Conservation (phyloP, 1,140 invertebrate genomes). For the Asbolus verrucosus region DNA sequence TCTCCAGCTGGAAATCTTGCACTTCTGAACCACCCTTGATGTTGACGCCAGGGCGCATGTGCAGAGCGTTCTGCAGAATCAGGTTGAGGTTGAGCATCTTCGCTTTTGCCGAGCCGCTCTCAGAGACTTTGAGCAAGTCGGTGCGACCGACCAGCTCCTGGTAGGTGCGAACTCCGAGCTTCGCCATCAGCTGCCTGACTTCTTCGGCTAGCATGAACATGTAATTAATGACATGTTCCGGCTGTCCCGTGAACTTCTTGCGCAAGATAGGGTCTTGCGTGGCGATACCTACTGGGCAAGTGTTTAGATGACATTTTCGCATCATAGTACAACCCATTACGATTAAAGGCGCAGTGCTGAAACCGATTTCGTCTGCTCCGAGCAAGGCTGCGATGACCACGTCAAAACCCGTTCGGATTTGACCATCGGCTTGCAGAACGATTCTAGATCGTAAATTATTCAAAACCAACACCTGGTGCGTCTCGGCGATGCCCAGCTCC, state of each 20-base stretch:
- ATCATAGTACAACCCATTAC: slow-evolving; percentile 99
- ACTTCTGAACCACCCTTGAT: slow-evolving; percentile 89
- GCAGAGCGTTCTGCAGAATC: slow-evolving; percentile 90
- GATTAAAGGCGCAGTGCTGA: slow-evolving; percentile 97
- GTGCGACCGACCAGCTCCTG: slow-evolving; percentile 95
- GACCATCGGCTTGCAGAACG: slow-evolving; percentile 95
- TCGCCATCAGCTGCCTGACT: slow-evolving; percentile 90
- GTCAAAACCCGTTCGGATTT: slow-evolving; percentile 94
- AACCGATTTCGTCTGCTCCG: slow-evolving; percentile 99
- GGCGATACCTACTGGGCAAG: slow-evolving; percentile 98
- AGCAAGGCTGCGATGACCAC: slow-evolving; percentile 95
- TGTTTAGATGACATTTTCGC: slow-evolving; percentile 99
- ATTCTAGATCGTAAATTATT: slow-evolving; percentile 96
- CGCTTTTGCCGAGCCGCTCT: slow-evolving; percentile 79
- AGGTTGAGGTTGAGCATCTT: slow-evolving; percentile 85
- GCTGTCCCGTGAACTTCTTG: slow-evolving; percentile 97
- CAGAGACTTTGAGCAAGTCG: slow-evolving; percentile 82
- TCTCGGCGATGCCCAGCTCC: slow-evolving; percentile 97
- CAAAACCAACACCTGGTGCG: slow-evolving; percentile 95
- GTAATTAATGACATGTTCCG: slow-evolving; percentile 98
- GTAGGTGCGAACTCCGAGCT: slow-evolving; percentile 80
- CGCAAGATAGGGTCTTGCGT: slow-evolving; percentile 96
- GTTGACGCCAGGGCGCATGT: slow-evolving; percentile 89
- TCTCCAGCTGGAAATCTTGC: slow-evolving; percentile 93
- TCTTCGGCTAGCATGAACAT: slow-evolving; percentile 98